These are phyloP conservation scores for Melanerpes aurifrons DNA, from an alignment of 2,113 vertebrate genomes.

Conservation along the genomic window DNA sequence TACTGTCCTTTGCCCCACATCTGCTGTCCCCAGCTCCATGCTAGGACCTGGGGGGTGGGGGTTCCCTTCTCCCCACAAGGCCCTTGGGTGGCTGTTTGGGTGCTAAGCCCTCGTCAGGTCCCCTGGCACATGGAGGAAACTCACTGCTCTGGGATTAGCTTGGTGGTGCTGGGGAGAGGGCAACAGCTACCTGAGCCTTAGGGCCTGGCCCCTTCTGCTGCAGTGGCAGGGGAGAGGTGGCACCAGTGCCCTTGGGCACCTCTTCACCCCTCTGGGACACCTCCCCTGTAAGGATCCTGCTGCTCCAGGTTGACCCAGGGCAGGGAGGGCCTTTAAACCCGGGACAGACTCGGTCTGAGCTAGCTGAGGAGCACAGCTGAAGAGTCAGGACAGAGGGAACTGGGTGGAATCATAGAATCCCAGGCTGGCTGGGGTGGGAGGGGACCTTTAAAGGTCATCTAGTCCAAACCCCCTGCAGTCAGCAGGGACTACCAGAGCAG, in stretches of 20 bases:
- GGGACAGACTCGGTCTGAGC: rapidly evolving
- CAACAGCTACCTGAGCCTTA: background rate
- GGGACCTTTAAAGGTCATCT: no score
- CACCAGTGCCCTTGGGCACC: rapidly evolving
- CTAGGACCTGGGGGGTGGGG: no score
- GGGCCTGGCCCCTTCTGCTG: background rate
- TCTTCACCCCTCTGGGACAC: background rate
- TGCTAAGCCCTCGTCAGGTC: background rate
- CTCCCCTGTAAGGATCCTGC: background rate
- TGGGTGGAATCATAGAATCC: no score
- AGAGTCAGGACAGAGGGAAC: background rate
- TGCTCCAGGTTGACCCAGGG: rapidly evolving
- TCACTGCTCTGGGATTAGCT: background rate
- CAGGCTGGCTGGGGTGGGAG: no score
- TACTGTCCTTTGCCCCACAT: rapidly evolving
- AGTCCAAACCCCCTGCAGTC: no score
- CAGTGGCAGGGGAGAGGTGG: background rate
- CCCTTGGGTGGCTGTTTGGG: background rate
- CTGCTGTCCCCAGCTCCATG: background rate
- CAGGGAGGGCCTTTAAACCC: background rate
- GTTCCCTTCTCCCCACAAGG: background rate
- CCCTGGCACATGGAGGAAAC: background rate
- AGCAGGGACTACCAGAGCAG: no score
- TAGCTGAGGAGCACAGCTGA: rapidly evolving
- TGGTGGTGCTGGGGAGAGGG: no score